A percentile compares a stretch with the other conserved stretches of the same genome.
phyloP scores from a whole-genome alignment of 2,888 invertebrate species.

The Leptarthrus brevirostris region DNA sequence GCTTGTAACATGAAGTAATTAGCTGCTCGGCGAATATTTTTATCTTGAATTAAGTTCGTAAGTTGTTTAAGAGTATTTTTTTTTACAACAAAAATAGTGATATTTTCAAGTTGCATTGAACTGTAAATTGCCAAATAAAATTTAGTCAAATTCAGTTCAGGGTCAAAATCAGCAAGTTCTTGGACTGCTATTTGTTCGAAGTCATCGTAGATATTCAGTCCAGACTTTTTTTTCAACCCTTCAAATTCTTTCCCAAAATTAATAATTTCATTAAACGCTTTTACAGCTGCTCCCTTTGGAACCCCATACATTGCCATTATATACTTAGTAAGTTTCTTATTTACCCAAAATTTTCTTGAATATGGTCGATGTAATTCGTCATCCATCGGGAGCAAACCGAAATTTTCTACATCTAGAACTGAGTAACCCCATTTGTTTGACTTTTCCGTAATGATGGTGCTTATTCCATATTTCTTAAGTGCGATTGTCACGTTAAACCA shows the following conservation, averaged over 20 bases:
- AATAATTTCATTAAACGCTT: neutral
- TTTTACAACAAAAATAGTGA: neutral
- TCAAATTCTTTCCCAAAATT: conserved; percentile 1
- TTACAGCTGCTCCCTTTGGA: neutral
- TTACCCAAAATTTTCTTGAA: neutral
- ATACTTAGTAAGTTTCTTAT: neutral
- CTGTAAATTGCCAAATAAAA: conserved; percentile 6
- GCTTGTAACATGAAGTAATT: conserved; percentile 23
- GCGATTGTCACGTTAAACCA: neutral
- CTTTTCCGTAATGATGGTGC: too few species aligned
- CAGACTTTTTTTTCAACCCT: too few species aligned
- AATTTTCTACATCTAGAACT: neutral
- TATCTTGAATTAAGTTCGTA: neutral
- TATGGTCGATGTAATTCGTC: neutral
- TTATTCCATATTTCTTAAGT: too few species aligned
- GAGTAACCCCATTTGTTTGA: too few species aligned
- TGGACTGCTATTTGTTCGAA: neutral
- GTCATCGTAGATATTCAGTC: neutral
- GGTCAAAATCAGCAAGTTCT: neutral
- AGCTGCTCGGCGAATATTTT: neutral
- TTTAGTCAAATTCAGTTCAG: neutral
- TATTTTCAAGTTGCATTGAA: neutral
- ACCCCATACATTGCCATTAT: conserved; percentile 10
- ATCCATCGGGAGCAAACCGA: neutral
- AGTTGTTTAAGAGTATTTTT: neutral